Evolutionary conservation across 2,888 invertebrate genomes (phyloP).

Genomic region (Cataglyphis albicans): DNA sequence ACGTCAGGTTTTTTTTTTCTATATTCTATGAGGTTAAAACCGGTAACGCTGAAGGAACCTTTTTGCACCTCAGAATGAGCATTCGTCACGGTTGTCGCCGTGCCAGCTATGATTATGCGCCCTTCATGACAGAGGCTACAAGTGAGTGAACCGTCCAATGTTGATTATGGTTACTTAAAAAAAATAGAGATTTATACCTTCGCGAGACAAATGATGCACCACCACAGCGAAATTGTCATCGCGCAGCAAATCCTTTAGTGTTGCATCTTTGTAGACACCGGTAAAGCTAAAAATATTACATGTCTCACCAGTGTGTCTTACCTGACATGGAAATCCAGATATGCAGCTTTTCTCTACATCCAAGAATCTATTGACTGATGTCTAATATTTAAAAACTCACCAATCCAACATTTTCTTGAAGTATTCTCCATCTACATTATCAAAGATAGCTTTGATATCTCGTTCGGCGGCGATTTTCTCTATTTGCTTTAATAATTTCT

Average conservation of each 20-base stretch:
- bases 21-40: conserved; percentile 87
- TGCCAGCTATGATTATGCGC: conserved; percentile 82
- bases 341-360: conserved; percentile 4
- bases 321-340: conserved; percentile 23
- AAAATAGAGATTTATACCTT: conserved; percentile 74
- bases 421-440: conserved; percentile 89
- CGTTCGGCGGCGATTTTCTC: conserved; percentile 87
- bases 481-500: conserved; percentile 87
- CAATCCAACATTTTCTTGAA: conserved; percentile 88
- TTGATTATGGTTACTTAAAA: conserved; percentile 26
- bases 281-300: conserved; percentile 79
- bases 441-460: conserved; percentile 89
- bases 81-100: conserved; percentile 83
- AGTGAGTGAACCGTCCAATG: conserved; percentile 54
- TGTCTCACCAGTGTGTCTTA: conserved; percentile 23
- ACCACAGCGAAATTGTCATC: conserved; percentile 82
- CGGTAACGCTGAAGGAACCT: conserved; percentile 86
- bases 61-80: conserved; percentile 83
- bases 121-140: conserved; percentile 72
- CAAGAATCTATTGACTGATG: background rate
- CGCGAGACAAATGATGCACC: conserved; percentile 81
- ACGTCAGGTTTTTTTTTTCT: conserved; percentile 86
- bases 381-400: conserved; percentile 82
- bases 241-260: conserved; percentile 77
- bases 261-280: conserved; percentile 77